These are phyloP conservation scores for Bugulina stolonifera DNA, from an alignment of 2,888 invertebrate genomes.

Conservation along the genomic window DNA sequence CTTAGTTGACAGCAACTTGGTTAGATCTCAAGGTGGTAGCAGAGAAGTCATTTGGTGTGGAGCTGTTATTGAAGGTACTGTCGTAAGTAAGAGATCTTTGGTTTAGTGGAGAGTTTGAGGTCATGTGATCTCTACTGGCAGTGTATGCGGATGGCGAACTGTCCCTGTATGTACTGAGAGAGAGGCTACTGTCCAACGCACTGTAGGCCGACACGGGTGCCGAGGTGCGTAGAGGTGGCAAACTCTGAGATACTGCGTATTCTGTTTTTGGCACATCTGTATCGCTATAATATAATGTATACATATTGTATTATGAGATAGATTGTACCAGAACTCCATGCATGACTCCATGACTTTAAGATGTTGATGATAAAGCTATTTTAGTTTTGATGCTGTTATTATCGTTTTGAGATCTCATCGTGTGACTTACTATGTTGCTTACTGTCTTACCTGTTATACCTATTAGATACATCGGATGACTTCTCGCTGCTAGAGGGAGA, in stretches of 20 bases:
- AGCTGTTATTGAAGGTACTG: not conserved
- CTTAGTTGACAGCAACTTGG: constrained; percentile 16
- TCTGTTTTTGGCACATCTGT: not conserved
- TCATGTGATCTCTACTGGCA: not conserved
- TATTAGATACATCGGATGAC: not conserved
- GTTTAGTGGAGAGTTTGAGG: too few species aligned
- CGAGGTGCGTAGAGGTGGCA: too few species aligned
- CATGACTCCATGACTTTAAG: too few species aligned
- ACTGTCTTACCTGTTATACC: not conserved
- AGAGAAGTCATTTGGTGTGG: not conserved
- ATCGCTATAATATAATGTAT: too few species aligned
- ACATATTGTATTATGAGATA: too few species aligned
- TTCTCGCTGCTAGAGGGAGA: not conserved
- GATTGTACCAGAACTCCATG: too few species aligned
- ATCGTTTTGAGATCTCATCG: too few species aligned
- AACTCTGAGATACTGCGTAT: not conserved
- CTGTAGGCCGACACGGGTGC: not conserved
- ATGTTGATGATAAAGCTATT: not conserved
- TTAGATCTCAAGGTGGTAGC: not conserved
- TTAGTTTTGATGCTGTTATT: not conserved
- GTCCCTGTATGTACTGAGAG: not conserved
- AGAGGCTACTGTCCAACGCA: not conserved
- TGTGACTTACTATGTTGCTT: too few species aligned
- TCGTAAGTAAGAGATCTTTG: not conserved
- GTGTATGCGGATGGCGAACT: not conserved